Conservation (phyloP, 2,888 invertebrate genomes). For the Odontothrips loti region DNA sequence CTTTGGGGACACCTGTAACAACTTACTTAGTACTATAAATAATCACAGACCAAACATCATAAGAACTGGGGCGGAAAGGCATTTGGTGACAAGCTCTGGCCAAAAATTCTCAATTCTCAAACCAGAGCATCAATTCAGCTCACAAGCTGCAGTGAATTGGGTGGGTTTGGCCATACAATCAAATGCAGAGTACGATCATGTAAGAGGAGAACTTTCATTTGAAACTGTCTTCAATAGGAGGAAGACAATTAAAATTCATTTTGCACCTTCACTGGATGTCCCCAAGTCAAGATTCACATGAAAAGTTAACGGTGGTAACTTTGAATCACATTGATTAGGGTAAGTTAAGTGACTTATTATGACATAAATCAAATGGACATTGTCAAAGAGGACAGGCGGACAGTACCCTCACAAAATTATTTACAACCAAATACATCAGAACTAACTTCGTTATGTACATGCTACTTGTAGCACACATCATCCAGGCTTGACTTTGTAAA, state of each 20-base stretch:
- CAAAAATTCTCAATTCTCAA: no score
- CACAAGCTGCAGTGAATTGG: no score
- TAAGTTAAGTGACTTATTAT: background rate
- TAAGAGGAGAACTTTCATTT: no score
- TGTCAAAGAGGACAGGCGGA: background rate
- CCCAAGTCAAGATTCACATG: no score
- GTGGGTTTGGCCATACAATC: no score
- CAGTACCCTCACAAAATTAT: background rate
- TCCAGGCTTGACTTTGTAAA: background rate
- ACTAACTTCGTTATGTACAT: background rate
- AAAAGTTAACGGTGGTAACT: background rate
- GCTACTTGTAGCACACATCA: background rate
- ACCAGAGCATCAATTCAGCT: no score
- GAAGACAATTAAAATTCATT: no score
- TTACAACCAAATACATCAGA: background rate
- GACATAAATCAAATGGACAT: background rate
- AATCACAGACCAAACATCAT: slow-evolving; percentile 13
- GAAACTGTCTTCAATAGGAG: no score
- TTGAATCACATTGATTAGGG: background rate
- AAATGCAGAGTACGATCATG: no score
- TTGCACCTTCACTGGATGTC: no score
- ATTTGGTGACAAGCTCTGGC: background rate
- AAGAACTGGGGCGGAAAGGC: background rate
- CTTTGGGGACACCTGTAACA: slow-evolving; percentile 10
- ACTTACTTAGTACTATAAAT: slow-evolving; percentile 3